Base-by-base conservation (phyloP, 2,797 vertebrate species). In the Pelochelys cantorii region DNA sequence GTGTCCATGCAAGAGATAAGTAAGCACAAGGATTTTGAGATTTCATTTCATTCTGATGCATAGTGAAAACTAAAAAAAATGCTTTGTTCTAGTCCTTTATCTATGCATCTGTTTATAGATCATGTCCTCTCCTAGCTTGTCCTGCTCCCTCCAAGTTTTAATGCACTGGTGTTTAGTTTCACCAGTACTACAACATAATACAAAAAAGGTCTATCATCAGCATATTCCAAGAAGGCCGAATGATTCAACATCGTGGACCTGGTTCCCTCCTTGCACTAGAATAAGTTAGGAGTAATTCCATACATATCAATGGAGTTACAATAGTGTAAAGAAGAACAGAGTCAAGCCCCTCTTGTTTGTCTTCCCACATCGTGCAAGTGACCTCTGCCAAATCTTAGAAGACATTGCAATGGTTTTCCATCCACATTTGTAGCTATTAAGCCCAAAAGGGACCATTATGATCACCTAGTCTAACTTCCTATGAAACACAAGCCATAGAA, bases 371-470 rank as follows among this genome's bases (percentile, higher is more conserved):
- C 7, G 25, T 25, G 23, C 22, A 23, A 23, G 57, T 10, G 22
- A 25, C 1, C 6, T 5, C 34, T 62, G 37, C 57, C 29, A 88
- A 53, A 56, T 59, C 48, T 7, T 59, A 48, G 55, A 83, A 87
- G 3, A 48, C 34, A 75, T 0, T 68, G 17, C 42, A 1, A 23
- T 87, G 74, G 83, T 20, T 9, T 82, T 82, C 11, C 11, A 29
- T 3, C 4, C 0, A 0, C 22, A 79, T 71, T 81, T 27, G 4
- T 62, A 29, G 60, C 29, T 62, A 62, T 62, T 62, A 62, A 8
- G n/a, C 13, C 0, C 5, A 11, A 62, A 82, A 71, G 54, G 27
- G 29, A 31, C 1, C 1, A 4, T 14, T 52, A 5, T 17, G 65
- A 1, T n/a, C 79, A 59, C 57, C 5, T 60, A 5, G 81, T 15